Evolutionary conservation across 1,140 invertebrate genomes (phyloP).

Genomic region (Aphidius gifuensis): DNA sequence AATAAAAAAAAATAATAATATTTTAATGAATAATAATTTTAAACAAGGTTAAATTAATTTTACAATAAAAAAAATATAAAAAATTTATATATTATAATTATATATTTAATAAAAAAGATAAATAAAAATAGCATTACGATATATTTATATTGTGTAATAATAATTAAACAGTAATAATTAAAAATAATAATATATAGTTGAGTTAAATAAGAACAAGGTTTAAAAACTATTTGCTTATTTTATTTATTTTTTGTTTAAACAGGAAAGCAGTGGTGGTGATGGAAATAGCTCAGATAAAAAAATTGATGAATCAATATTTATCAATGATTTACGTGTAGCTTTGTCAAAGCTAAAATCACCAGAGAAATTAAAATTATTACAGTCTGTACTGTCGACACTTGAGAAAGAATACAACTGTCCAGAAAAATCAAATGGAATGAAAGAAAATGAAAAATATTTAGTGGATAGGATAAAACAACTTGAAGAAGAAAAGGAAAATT

Average conservation of each 20-base stretch:
- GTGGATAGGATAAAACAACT: slow-evolving; percentile 51
- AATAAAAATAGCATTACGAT: too few relatives aligned
- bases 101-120: not conserved
- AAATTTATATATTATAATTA: not conserved
- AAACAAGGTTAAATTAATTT: slow-evolving; percentile 7
- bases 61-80: slow-evolving; percentile 6
- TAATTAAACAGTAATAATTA: not conserved
- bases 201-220: too few relatives aligned
- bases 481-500: slow-evolving; percentile 55
- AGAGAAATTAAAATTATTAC: slow-evolving; percentile 48
- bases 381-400: slow-evolving; percentile 50
- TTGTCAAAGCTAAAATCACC: slow-evolving; percentile 50
- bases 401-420: slow-evolving; percentile 50
- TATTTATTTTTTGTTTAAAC: slow-evolving; percentile 4
- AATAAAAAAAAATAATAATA: slow-evolving; percentile 43
- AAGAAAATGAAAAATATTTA: slow-evolving; percentile 36
- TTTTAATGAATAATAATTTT: slow-evolving; percentile 8
- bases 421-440: slow-evolving; percentile 40
- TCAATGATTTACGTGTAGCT: slow-evolving; percentile 46
- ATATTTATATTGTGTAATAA: not conserved
- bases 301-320: slow-evolving; percentile 42
- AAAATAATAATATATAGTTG: not conserved
- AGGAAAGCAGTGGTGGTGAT: slow-evolving; percentile 46
- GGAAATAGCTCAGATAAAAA: slow-evolving; percentile 36
- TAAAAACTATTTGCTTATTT: slow-evolving; percentile 13